Percentiles rank a stretch among this genome's conserved stretches.
Evolutionary conservation across 2,113 vertebrate species (phyloP).

Genomic region (Anarrhichthys ocellatus): DNA sequence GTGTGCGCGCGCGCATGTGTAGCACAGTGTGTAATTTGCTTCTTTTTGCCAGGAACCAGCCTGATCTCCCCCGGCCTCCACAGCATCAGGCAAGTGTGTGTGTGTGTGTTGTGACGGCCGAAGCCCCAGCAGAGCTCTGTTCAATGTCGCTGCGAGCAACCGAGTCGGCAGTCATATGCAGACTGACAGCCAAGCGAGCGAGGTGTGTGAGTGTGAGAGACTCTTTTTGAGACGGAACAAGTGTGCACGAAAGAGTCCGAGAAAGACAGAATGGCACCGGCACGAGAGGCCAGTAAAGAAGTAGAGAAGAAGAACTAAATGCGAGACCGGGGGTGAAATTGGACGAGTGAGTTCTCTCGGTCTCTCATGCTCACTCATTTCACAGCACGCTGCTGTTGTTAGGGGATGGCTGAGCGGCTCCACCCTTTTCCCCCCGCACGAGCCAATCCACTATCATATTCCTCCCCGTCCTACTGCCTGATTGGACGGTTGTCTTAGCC

Average conservation of each 20-base stretch:
- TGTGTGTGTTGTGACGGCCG: conserved; percentile 24
- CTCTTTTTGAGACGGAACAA: conserved; percentile 14
- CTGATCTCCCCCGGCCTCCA: conserved; percentile 68
- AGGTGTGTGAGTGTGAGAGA: neutral
- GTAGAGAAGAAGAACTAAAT: conserved; percentile 5
- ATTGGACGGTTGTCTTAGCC: conserved; percentile 75
- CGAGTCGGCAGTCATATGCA: conserved; percentile 60
- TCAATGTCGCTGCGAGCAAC: conserved; percentile 52
- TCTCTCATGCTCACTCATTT: conserved; percentile 62
- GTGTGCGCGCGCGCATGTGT: conserved; percentile 47
- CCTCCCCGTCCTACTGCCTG: conserved; percentile 55
- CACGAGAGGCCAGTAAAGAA: neutral
- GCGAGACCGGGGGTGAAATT: conserved; percentile 15
- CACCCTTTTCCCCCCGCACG: conserved; percentile 46
- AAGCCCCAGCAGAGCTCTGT: conserved; percentile 46
- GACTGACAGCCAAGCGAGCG: conserved; percentile 41
- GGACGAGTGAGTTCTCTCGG: conserved; percentile 43
- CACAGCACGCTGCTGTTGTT: conserved; percentile 81
- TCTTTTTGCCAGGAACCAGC: conserved; percentile 70
- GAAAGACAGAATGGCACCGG: conserved; percentile 8
- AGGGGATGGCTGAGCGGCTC: conserved; percentile 71
- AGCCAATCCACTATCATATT: conserved; percentile 76
- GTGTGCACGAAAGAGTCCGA: conserved; percentile 16
- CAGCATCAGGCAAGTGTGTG: conserved; percentile 33
- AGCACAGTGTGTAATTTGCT: conserved; percentile 65